Conservation (phyloP, 2,113 vertebrate species). For the Gobius niger region DNA sequence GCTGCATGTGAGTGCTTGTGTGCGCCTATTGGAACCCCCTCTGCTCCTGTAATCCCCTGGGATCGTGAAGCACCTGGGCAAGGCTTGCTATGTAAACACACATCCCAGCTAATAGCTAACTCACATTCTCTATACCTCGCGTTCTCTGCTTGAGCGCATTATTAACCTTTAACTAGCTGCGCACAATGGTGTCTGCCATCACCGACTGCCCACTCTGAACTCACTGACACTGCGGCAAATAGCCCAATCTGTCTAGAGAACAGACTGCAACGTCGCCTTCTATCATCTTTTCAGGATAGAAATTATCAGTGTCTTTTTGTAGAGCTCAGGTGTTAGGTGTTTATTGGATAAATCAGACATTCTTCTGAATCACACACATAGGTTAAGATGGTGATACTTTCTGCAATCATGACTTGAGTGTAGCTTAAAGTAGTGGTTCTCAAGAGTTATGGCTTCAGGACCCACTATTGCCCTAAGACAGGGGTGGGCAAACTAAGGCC, state of each 20-base stretch:
- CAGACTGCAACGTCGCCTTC: too few relatives aligned
- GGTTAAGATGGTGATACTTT: too few relatives aligned
- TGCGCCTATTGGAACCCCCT: slow-evolving; percentile 39
- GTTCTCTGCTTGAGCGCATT: slow-evolving; percentile 30
- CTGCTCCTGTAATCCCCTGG: slow-evolving; percentile 62
- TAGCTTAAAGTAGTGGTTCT: too few relatives aligned
- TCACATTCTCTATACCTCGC: slow-evolving; percentile 54
- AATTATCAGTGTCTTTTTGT: too few relatives aligned
- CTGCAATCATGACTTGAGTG: too few relatives aligned
- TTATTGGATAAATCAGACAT: too few relatives aligned
- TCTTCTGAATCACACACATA: too few relatives aligned
- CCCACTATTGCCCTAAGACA: too few relatives aligned
- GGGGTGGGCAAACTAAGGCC: too few relatives aligned
- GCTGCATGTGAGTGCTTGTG: slow-evolving; percentile 26
- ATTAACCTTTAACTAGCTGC: slow-evolving; percentile 49
- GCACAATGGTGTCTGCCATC: slow-evolving; percentile 9
- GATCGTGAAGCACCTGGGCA: slow-evolving; percentile 69
- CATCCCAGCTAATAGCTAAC: slow-evolving; percentile 56
- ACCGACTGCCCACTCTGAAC: slow-evolving; percentile 6
- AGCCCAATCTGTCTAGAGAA: neutral
- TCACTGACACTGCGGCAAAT: neutral
- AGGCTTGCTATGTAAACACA: slow-evolving; percentile 68
- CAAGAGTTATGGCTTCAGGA: too few relatives aligned
- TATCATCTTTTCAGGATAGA: too few relatives aligned
- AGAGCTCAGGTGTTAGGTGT: too few relatives aligned